Conservation (phyloP, 2,113 vertebrate genomes). For the Nycticryphes semicollaris region DNA sequence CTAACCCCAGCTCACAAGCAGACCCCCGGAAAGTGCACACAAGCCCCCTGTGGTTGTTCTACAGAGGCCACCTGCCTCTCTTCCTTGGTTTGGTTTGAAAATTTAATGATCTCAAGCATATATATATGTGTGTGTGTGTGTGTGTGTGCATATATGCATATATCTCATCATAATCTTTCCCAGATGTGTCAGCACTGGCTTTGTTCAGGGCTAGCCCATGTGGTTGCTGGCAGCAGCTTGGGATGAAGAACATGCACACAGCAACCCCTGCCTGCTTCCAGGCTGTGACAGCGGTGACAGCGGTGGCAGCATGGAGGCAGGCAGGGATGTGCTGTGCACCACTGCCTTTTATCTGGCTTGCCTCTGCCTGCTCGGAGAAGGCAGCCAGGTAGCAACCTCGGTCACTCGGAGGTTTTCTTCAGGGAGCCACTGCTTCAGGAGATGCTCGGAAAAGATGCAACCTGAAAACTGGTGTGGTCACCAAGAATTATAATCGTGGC, state of each 20-base stretch:
- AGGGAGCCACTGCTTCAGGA: not conserved
- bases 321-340: not conserved
- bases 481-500: not conserved
- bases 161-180: not conserved
- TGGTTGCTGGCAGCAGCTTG: not conserved
- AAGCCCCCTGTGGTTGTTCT: not conserved
- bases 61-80: not conserved
- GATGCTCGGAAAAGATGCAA: not conserved
- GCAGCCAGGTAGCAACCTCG: not conserved
- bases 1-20: not conserved
- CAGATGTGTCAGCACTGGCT: not conserved
- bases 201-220: not conserved
- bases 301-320: not conserved
- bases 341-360: slow-evolving; percentile 16
- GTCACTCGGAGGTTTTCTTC: not conserved
- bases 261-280: not conserved
- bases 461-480: not conserved
- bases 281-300: not conserved
- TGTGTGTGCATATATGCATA: no score
- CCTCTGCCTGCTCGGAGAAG: not conserved
- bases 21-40: not conserved
- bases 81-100: not conserved
- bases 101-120: not conserved
- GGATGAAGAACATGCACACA: not conserved
- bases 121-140: no score